Evolutionary conservation across 2,888 invertebrate species (phyloP).

Genomic region (Meloe dianella): DNA sequence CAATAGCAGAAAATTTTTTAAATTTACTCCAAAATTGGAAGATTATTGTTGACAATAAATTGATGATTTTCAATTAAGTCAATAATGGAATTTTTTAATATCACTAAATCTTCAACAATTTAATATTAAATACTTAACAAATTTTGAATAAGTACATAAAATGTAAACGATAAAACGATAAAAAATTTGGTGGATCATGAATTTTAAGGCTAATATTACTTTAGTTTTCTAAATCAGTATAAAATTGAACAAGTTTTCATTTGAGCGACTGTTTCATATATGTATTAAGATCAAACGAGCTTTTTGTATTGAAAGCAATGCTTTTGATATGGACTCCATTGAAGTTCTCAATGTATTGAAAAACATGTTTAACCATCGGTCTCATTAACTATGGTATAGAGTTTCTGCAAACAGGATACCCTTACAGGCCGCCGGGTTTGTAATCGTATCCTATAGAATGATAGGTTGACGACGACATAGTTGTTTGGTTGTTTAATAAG

Average conservation of each 20-base stretch:
- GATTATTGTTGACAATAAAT: neutral
- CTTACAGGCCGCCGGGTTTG: constrained; percentile 36
- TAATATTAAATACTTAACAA: constrained; percentile 30
- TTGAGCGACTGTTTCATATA: constrained; percentile 54
- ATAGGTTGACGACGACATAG: constrained; percentile 19
- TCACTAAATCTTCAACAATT: constrained; percentile 18
- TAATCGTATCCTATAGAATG: constrained; percentile 31
- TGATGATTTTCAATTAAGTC: neutral
- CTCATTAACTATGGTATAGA: constrained; percentile 50
- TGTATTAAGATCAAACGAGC: constrained; percentile 59
- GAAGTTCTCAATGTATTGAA: constrained; percentile 52
- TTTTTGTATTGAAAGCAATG: constrained; percentile 44
- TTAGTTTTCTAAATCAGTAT: constrained; percentile 48
- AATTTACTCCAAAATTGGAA: constrained; percentile 1
- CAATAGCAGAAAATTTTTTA: neutral
- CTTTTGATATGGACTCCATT: constrained; percentile 44
- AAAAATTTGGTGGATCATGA: constrained; percentile 37
- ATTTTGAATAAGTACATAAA: constrained; percentile 30
- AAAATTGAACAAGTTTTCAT: constrained; percentile 48
- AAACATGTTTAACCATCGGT: constrained; percentile 52
- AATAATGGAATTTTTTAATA: constrained; percentile 27
- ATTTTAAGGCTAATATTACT: constrained; percentile 39
- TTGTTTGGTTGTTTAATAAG: constrained; percentile 27
- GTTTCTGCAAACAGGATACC: constrained; percentile 52
- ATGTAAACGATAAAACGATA: constrained; percentile 36